These are phyloP conservation scores for Apoda limacodes DNA, from an alignment of 2,888 invertebrate genomes.

Conservation along the genomic window DNA sequence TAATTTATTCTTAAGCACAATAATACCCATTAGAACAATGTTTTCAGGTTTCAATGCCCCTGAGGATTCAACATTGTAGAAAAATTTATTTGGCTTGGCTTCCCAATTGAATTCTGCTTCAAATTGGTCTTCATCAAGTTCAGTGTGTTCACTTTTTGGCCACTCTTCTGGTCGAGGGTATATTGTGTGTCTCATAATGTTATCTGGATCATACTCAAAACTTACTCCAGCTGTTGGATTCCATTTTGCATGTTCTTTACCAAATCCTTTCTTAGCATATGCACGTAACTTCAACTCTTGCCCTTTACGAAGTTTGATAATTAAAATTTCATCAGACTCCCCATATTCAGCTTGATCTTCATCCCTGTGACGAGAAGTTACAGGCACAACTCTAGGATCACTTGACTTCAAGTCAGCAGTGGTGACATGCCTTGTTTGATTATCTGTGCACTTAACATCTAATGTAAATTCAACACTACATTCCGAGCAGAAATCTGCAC, in stretches of 20 bases:
- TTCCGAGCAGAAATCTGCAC: conserved; percentile 96
- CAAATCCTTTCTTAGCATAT: conserved; percentile 96
- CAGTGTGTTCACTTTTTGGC: conserved; percentile 98
- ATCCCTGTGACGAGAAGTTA: conserved; percentile 91
- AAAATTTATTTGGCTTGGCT: conserved; percentile 97
- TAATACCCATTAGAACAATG: conserved; percentile 95
- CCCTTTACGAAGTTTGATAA: conserved; percentile 80
- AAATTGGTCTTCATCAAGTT: conserved; percentile 91
- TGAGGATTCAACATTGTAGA: conserved; percentile 94
- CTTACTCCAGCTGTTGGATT: conserved; percentile 98
- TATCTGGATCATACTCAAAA: conserved; percentile 99
- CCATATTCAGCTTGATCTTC: conserved; percentile 95
- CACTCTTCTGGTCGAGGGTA: conserved; percentile 98
- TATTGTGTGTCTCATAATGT: conserved; percentile 94
- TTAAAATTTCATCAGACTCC: conserved; percentile 88
- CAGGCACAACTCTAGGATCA: conserved; percentile 92
- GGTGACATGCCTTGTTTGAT: conserved; percentile 95
- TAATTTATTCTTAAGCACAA: conserved; percentile 93
- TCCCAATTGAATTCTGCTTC: conserved; percentile 96
- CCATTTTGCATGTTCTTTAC: conserved; percentile 99
- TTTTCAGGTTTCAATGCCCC: conserved; percentile 96
- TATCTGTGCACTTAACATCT: conserved; percentile 95
- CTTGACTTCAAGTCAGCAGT: conserved; percentile 95
- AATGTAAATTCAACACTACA: conserved; percentile 98
- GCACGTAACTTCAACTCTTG: conserved; percentile 95